Evolutionary conservation across 2,888 invertebrate genomes (phyloP), one percentile per base, ranked within the genome.

Genomic region (Cheilosia soror): DNA sequence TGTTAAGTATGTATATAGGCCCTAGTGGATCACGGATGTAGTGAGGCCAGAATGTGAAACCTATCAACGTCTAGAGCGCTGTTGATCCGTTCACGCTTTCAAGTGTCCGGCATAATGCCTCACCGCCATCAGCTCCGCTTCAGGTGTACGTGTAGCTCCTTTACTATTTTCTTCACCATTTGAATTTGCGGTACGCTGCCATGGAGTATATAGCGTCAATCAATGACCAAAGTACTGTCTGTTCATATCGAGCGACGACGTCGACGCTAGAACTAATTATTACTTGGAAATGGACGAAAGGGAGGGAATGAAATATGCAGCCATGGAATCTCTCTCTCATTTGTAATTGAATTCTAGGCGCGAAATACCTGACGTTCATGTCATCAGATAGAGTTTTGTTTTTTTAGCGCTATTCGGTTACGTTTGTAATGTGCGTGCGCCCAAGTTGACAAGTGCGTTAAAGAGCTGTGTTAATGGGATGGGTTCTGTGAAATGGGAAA

Each of bases 311-410:
- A 82, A 77, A 69, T 75, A 66, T 78, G 53, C 82, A 47, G 31
- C 72, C 55, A 40, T 72, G 85, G 85, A 80, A 85, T 85, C 62
- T 44, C 76, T 44, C 72, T 76, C 71, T 76, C 71, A 81, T 85
- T 85, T 76, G 85, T 85, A 85, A 85, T 85, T 85, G 85, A 76
- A 85, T 81, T 85, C 85, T 85, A 77, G 81, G 72, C 85, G 85
- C 76, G 85, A 85, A 85, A 84, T 84, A 44, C 75, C 80, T 84
- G 84, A 71, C 75, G 85, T 76, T 77, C 47, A 60, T 84, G 84
- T 75, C 80, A 75, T 84, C 79, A 84, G 68, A 79, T 62, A 55
- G 27, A 62, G 42, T 62, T 51, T 33, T 51, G 49, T 69, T 63
- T 73, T 20, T 15, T 29, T 27, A 27, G 20, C 31, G 49, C 6